Percentiles rank a stretch among this genome's conserved stretches.
Conservation (phyloP, 2,113 vertebrate genomes). For the Entomyzon cyanotis region DNA sequence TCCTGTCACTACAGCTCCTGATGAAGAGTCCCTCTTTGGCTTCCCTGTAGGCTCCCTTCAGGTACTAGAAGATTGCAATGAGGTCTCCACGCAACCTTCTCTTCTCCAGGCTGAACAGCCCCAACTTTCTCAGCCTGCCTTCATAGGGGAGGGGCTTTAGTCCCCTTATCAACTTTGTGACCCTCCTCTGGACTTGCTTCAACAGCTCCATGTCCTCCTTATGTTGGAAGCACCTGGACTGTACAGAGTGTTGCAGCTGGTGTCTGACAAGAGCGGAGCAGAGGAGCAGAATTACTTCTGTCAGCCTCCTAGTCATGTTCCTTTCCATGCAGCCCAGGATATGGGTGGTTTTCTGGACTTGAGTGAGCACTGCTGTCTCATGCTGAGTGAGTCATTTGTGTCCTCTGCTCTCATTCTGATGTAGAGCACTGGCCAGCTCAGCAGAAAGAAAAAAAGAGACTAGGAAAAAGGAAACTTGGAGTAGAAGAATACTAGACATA, state of each 20-base stretch:
- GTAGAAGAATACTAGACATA: background rate
- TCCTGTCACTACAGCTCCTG: background rate
- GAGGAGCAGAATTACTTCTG: background rate
- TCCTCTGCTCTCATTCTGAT: background rate
- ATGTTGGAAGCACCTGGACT: too few relatives aligned
- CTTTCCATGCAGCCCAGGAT: background rate
- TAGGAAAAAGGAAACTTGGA: background rate
- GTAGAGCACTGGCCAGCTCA: fast-evolving
- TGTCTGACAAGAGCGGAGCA: background rate
- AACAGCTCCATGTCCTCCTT: too few relatives aligned
- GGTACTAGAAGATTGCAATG: background rate
- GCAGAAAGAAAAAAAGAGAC: background rate
- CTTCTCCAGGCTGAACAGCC: background rate
- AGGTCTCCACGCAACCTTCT: background rate
- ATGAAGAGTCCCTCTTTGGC: background rate
- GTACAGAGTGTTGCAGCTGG: background rate
- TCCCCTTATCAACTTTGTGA: too few relatives aligned
- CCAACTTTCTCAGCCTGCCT: background rate
- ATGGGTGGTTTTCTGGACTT: background rate
- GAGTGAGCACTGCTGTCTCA: background rate
- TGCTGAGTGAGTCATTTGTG: background rate
- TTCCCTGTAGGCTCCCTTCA: too few relatives aligned
- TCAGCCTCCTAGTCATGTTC: fast-evolving
- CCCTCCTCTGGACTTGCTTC: background rate
- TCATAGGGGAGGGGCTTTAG: background rate